Evolutionary conservation across 1,140 invertebrate species (phyloP).

Genomic region (Drosophila pruinosa): DNA sequence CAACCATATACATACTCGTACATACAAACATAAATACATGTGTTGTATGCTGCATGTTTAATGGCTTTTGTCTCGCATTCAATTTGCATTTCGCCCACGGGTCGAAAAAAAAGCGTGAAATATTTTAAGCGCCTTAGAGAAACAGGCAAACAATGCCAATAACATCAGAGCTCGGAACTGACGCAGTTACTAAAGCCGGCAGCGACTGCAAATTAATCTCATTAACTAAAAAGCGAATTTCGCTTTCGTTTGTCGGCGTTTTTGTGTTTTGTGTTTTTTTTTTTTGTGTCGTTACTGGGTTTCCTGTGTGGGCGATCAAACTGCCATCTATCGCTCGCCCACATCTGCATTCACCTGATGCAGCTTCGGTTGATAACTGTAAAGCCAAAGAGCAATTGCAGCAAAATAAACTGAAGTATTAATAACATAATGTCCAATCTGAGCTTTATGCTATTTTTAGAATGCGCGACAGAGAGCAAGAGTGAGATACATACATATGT

Average conservation of each 20-base stretch:
- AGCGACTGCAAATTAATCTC: slow-evolving; percentile 58
- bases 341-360: slow-evolving; percentile 23
- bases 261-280: slow-evolving; percentile 17
- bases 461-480: background rate
- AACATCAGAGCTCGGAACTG: slow-evolving; percentile 16
- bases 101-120: slow-evolving; percentile 46
- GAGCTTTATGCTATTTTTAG: background rate
- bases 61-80: slow-evolving; percentile 51
- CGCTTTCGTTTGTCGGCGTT: slow-evolving; percentile 53
- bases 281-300: background rate
- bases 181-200: slow-evolving; percentile 24
- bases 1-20: too few species aligned
- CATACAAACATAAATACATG: too few species aligned
- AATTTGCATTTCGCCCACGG: slow-evolving; percentile 64
- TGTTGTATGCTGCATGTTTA: slow-evolving; percentile 35
- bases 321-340: background rate
- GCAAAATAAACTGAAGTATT: background rate
- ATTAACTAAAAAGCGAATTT: slow-evolving; percentile 56
- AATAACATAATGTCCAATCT: background rate
- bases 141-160: slow-evolving; percentile 29
- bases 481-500: too few species aligned
- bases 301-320: slow-evolving; percentile 23
- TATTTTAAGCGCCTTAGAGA: slow-evolving; percentile 49
- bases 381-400: too few species aligned
- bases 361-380: too few species aligned